These are phyloP conservation scores for Nomada lathburiana DNA, from an alignment of 2,888 invertebrate species.

Conservation along the genomic window DNA sequence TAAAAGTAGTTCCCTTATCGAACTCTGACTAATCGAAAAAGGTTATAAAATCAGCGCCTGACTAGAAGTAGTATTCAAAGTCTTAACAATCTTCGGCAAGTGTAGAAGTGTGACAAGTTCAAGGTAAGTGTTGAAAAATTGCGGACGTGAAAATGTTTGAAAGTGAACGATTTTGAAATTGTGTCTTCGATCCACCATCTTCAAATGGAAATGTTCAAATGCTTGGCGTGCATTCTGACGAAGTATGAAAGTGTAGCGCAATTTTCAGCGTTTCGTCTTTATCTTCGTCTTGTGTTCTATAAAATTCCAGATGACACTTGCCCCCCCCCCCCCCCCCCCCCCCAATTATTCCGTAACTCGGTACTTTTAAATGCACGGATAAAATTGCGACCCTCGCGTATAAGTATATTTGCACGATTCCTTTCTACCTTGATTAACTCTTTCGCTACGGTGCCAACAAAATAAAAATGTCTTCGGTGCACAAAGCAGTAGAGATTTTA, in stretches of 20 bases:
- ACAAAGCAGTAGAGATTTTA: no score
- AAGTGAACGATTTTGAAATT: background rate
- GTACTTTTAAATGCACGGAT: slow-evolving; percentile 13
- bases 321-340: slow-evolving; percentile 37
- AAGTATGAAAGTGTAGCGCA: background rate
- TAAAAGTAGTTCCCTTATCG: slow-evolving; percentile 11
- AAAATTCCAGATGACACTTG: slow-evolving; percentile 43
- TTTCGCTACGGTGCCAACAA: no score
- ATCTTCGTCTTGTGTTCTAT: slow-evolving; percentile 16
- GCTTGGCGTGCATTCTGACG: background rate
- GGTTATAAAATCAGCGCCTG: slow-evolving; percentile 9
- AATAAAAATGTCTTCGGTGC: no score
- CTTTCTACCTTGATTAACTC: background rate
- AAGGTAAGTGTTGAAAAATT: background rate
- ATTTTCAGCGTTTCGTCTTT: slow-evolving; percentile 20
- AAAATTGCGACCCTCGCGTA: background rate
- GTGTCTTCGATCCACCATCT: background rate
- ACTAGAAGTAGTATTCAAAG: background rate
- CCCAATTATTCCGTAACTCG: slow-evolving; percentile 35
- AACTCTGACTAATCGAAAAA: background rate
- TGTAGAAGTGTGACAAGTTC: no score
- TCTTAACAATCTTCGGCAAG: no score
- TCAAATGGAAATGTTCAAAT: background rate
- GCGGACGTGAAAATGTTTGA: background rate
- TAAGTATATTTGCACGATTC: background rate